These are phyloP conservation scores for Cacatua alba DNA, from an alignment of 2,113 vertebrate species.

Conservation along the genomic window DNA sequence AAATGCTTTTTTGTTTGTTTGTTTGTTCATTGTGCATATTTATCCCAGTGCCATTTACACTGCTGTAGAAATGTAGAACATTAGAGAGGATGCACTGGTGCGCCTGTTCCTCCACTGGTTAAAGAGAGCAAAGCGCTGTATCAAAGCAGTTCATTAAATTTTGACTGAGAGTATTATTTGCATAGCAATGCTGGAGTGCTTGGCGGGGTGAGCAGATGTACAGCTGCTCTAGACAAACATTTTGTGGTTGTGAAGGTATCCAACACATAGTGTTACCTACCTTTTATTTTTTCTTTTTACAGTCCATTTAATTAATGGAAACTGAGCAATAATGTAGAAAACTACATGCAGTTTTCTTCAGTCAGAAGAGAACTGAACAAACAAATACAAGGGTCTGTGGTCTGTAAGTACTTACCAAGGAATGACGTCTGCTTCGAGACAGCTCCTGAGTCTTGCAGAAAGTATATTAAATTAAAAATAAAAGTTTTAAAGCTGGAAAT, in stretches of 20 bases:
- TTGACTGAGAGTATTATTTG: neutral
- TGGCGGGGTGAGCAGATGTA: neutral
- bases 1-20: neutral
- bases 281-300: neutral
- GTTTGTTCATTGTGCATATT: neutral
- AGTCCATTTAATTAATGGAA: neutral
- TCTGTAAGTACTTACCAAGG: neutral
- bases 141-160: neutral
- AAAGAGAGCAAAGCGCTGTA: neutral
- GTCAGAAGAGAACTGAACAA: neutral
- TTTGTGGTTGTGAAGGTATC: neutral
- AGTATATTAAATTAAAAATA: neutral
- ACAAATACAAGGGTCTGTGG: neutral
- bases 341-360: neutral
- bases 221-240: neutral
- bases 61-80: neutral
- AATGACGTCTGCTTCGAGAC: neutral
- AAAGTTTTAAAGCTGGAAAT: neutral
- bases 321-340: neutral
- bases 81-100: neutral
- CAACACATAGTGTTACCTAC: neutral
- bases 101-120: neutral
- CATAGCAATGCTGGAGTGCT: neutral
- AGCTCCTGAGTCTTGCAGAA: neutral
- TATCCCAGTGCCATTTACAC: neutral